phyloP scores from a whole-genome alignment of 2,888 invertebrate genomes.

The Rhodophaea formosa region DNA sequence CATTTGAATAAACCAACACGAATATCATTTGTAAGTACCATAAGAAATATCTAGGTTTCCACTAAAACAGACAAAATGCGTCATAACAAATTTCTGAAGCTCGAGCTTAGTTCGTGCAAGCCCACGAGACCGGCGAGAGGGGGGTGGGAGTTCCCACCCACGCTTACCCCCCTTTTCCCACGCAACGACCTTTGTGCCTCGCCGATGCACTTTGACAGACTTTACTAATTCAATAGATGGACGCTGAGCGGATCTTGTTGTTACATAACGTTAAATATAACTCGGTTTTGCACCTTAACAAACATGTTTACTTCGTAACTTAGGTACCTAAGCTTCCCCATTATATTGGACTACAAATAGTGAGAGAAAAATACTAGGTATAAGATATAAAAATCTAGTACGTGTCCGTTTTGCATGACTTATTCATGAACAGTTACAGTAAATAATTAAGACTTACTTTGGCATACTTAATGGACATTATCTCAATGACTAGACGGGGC shows the following conservation, averaged over 20 bases:
- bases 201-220: conserved; percentile 79
- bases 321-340: no score
- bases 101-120: conserved; percentile 66
- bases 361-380: no score
- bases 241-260: conserved; percentile 60
- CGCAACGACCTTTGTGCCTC: conserved; percentile 81
- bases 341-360: no score
- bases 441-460: no score
- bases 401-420: no score
- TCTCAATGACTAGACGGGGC: no score
- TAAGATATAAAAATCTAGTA: no score
- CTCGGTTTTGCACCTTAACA: conserved; percentile 1
- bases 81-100: conserved; percentile 79
- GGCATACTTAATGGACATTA: no score
- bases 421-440: no score
- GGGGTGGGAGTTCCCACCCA: conserved; percentile 31
- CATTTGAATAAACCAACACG: conserved; percentile 19
- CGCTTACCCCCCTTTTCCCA: conserved; percentile 56
- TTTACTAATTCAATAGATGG: conserved; percentile 80
- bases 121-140: conserved; percentile 52
- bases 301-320: neutral
- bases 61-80: conserved; percentile 68
- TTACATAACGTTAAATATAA: conserved; percentile 47
- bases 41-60: conserved; percentile 36
- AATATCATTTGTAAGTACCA: conserved; percentile 19